Conservation (phyloP, 2,113 vertebrate genomes). For the Bubalus kerabau region DNA sequence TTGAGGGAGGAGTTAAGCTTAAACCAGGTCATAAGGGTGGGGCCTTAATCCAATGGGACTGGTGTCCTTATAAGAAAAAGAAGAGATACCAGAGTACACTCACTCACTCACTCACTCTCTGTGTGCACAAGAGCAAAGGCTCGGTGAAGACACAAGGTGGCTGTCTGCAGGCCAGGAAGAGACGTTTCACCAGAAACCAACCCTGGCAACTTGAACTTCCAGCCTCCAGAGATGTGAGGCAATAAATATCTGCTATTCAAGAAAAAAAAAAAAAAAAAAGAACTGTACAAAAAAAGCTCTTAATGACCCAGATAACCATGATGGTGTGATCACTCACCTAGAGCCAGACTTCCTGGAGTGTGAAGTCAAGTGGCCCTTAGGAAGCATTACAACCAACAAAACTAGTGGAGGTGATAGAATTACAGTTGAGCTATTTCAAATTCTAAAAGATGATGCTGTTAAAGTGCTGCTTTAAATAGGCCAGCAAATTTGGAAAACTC, state of each 20-base stretch:
- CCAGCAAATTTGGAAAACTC: background rate
- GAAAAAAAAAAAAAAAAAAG: no score
- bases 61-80: background rate
- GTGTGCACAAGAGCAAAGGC: background rate
- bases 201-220: background rate
- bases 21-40: background rate
- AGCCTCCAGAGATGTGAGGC: background rate
- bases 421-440: background rate
- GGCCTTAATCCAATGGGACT: background rate
- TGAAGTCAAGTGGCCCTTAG: background rate
- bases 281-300: background rate
- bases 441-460: background rate
- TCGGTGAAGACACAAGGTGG: rapidly evolving
- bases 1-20: background rate
- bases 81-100: background rate
- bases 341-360: background rate
- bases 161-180: background rate
- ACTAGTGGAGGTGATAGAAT: background rate
- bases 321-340: background rate
- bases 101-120: background rate
- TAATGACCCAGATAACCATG: background rate
- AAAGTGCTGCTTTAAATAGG: background rate
- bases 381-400: background rate
- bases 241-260: background rate
- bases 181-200: background rate